Conservation (phyloP, 1,140 invertebrate species). For the Planococcus citri region DNA sequence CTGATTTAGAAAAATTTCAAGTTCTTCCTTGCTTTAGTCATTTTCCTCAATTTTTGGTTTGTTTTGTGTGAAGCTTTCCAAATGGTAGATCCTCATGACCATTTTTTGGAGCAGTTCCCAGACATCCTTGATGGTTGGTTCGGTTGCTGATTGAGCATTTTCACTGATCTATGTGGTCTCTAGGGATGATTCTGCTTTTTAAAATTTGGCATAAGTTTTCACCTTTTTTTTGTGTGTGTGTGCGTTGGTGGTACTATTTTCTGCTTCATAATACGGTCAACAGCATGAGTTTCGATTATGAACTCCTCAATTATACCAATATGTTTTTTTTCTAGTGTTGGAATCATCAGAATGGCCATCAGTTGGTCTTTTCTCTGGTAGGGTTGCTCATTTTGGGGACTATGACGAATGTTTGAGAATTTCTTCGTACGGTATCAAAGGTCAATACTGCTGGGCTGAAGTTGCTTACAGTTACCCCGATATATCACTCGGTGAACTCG, state of each 20-base stretch:
- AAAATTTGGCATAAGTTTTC: neutral
- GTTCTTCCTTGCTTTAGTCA: neutral
- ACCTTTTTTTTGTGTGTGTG: no score
- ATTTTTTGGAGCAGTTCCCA: no score
- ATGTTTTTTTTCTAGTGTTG: slow-evolving; percentile 1
- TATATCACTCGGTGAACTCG: neutral
- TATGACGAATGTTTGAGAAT: slow-evolving; percentile 9
- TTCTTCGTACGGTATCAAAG: neutral
- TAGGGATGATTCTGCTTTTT: neutral
- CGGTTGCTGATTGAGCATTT: neutral
- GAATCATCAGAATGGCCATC: slow-evolving; percentile 11
- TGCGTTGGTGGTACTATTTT: neutral
- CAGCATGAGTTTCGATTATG: no score
- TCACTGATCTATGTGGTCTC: neutral
- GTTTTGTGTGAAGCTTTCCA: no score
- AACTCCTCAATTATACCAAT: no score
- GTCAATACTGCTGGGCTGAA: neutral
- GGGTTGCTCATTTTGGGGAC: neutral
- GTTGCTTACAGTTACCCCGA: neutral
- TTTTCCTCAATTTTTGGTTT: no score
- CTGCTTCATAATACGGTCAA: neutral
- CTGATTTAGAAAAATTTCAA: no score
- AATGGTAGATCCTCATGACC: no score
- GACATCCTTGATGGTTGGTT: no score
- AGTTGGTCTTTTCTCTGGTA: neutral